Percentiles rank a stretch among this genome's conserved stretches.
Conservation (phyloP, 2,797 vertebrate genomes). For the Ceyx erithaca region DNA sequence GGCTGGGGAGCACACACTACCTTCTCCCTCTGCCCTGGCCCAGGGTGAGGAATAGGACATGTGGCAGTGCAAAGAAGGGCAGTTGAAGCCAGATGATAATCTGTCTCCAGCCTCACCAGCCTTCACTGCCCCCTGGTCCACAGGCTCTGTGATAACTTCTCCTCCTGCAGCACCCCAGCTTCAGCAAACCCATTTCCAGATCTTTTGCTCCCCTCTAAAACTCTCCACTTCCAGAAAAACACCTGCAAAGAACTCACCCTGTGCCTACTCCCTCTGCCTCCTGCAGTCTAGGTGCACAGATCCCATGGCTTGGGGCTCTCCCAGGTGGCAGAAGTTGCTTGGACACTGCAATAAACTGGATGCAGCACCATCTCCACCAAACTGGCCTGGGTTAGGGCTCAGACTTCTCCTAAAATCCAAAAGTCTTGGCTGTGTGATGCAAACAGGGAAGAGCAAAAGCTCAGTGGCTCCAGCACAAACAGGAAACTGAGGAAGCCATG, state of each 20-base stretch:
- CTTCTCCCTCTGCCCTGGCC: not conserved
- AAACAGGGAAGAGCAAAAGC: not conserved
- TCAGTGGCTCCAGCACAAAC: not conserved
- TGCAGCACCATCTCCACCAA: not conserved
- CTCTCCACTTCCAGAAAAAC: not conserved
- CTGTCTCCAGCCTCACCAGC: not conserved
- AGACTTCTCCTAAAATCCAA: not conserved
- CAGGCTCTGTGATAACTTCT: not conserved
- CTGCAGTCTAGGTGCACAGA: not conserved
- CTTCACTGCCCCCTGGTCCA: not conserved
- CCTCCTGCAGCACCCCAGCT: not conserved
- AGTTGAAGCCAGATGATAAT: not conserved
- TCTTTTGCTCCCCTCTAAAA: not conserved
- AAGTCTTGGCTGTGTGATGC: not conserved
- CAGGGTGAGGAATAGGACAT: accelerated
- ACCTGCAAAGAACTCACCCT: not conserved
- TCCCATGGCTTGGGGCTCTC: not conserved
- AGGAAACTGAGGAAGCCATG: not conserved
- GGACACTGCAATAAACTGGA: not conserved
- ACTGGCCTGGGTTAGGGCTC: not conserved
- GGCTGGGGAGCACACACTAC: not conserved
- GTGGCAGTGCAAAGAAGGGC: not conserved
- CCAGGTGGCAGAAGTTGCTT: not conserved
- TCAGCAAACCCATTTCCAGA: not conserved
- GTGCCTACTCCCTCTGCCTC: not conserved